Conservation (phyloP, 2,888 invertebrate genomes). For the Mythimna impura region DNA sequence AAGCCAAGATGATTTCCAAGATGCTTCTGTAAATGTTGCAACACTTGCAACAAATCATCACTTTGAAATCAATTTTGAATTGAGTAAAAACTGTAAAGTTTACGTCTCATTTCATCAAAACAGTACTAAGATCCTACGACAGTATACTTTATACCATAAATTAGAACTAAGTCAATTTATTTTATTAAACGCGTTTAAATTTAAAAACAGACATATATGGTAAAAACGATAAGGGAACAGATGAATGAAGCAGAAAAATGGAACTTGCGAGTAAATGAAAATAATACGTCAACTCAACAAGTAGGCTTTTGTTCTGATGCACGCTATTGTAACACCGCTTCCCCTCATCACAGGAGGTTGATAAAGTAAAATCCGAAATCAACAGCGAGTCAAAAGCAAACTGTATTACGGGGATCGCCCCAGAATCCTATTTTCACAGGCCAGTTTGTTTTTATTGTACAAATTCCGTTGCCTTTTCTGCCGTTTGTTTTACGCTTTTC, state of each 20-base stretch:
- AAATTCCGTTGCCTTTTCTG: constrained; percentile 63
- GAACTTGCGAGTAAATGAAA: constrained; percentile 17
- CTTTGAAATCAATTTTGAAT: not conserved
- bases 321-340: constrained; percentile 45
- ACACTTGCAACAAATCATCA: not conserved
- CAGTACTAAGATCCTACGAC: not conserved
- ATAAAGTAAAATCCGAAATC: constrained; percentile 69
- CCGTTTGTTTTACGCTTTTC: constrained; percentile 63
- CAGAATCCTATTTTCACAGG: constrained; percentile 66
- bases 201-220: not conserved
- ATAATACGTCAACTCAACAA: constrained; percentile 48
- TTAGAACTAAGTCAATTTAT: not conserved
- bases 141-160: not conserved
- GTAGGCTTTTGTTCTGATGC: constrained; percentile 45
- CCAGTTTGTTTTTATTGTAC: constrained; percentile 71
- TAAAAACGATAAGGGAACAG: constrained; percentile 8
- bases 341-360: constrained; percentile 53
- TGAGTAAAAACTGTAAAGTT: not conserved
- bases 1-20: not conserved
- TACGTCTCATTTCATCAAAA: not conserved
- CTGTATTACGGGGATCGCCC: constrained; percentile 65
- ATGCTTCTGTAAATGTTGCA: not conserved
- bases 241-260: constrained; percentile 30
- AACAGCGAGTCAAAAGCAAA: constrained; percentile 64
- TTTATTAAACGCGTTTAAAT: not conserved